These are phyloP conservation scores for Hydrotaea diabolus DNA, from an alignment of 2,888 invertebrate species.

Conservation along the genomic window DNA sequence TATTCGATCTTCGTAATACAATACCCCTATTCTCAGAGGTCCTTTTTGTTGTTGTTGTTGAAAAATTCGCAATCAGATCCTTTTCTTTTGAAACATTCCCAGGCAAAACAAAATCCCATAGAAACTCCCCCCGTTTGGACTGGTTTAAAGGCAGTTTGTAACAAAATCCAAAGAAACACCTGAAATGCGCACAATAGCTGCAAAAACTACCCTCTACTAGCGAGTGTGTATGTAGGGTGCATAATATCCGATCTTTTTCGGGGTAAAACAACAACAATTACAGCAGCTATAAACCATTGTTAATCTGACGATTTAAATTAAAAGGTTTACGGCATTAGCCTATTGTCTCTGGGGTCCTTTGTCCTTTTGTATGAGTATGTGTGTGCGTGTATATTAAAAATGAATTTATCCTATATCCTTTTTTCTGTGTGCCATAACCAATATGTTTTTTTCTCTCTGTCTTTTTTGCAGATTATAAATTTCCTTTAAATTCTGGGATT, in stretches of 20 bases:
- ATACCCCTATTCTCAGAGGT: neutral
- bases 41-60: too few species aligned
- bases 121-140: neutral
- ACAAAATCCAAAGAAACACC: neutral
- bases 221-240: neutral
- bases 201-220: neutral
- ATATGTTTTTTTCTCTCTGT: neutral
- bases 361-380: neutral
- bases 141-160: neutral
- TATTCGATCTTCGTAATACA: neutral
- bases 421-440: neutral
- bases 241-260: neutral
- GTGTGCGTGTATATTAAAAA: neutral
- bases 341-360: neutral
- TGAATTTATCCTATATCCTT: neutral
- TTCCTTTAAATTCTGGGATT: slow-evolving; percentile 30
- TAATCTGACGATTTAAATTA: slow-evolving; percentile 12
- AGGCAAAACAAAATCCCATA: neutral
- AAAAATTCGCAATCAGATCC: neutral
- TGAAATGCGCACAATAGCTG: neutral
- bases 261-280: too few species aligned
- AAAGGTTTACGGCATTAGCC: slow-evolving; percentile 15
- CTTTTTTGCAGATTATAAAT: slow-evolving; percentile 53
- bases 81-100: neutral
- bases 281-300: neutral